A percentile compares a stretch with the other conserved stretches of the same genome.
Conservation (phyloP, 1,140 invertebrate genomes). For the Drosophila watanabei region DNA sequence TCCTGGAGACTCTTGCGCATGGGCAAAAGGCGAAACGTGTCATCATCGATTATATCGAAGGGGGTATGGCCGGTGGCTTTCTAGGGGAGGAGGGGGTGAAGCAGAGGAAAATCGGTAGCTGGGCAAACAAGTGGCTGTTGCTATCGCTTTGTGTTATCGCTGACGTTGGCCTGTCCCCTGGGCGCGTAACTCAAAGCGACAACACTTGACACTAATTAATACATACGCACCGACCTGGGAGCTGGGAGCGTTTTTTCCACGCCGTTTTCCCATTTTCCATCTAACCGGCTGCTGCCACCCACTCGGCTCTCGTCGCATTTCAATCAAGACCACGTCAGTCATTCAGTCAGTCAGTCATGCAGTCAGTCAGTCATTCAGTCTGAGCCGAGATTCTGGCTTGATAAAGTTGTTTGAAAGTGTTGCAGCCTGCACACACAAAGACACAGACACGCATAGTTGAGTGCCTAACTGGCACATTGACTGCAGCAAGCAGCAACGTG, state of each 20-base stretch:
- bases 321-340: constrained; percentile 79
- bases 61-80: neutral
- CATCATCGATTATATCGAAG: constrained; percentile 74
- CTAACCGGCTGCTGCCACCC: constrained; percentile 67
- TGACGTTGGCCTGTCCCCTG: constrained; percentile 62
- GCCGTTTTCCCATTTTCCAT: constrained; percentile 19
- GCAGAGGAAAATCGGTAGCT: constrained; percentile 3
- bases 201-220: constrained; percentile 85
- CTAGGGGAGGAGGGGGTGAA: neutral
- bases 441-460: constrained; percentile 62
- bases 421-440: constrained; percentile 61
- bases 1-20: constrained; percentile 59
- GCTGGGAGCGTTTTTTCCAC: constrained; percentile 2
- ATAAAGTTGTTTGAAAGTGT: constrained; percentile 84
- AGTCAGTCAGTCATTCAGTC: constrained; percentile 42
- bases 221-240: constrained; percentile 71
- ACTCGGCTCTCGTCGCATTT: constrained; percentile 77
- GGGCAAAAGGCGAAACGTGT: constrained; percentile 76
- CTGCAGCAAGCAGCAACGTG: constrained; percentile 13
- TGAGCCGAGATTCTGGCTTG: constrained; percentile 67
- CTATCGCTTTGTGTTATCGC: constrained; percentile 78
- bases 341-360: constrained; percentile 55
- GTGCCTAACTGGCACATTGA: constrained; percentile 74
- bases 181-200: constrained; percentile 84
- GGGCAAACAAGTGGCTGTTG: constrained; percentile 68